Conservation (phyloP, 1,140 invertebrate genomes). For the Proales similis region DNA sequence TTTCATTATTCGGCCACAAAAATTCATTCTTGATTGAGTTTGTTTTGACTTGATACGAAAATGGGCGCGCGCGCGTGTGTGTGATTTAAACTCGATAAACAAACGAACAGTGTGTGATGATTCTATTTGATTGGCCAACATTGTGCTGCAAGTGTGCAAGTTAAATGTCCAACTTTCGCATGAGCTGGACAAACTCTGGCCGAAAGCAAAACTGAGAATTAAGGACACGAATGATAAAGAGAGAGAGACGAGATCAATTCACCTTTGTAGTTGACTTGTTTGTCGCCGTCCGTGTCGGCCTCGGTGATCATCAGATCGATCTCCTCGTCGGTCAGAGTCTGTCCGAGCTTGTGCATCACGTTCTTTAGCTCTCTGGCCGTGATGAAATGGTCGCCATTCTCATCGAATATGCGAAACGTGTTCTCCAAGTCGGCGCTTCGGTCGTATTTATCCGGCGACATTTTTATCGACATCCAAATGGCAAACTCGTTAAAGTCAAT, state of each 20-base stretch:
- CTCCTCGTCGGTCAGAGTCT: constrained; percentile 27
- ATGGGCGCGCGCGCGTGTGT: neutral
- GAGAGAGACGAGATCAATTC: too few species aligned
- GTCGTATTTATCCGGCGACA: constrained; percentile 34
- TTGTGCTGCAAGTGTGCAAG: neutral
- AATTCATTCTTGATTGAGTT: too few species aligned
- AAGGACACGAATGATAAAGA: too few species aligned
- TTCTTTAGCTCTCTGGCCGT: constrained; percentile 35
- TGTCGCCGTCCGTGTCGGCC: constrained; percentile 34
- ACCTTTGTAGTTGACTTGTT: constrained; percentile 35
- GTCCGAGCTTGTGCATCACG: constrained; percentile 35
- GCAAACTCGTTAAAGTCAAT: constrained; percentile 36
- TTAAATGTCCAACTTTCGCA: constrained; percentile 25
- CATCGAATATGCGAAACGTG: constrained; percentile 36
- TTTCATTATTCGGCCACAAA: too few species aligned
- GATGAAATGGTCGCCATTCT: constrained; percentile 37
- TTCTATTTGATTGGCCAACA: too few species aligned
- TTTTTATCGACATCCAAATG: constrained; percentile 38
- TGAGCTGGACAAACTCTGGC: constrained; percentile 37
- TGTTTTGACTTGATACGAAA: neutral
- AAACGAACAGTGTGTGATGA: too few species aligned
- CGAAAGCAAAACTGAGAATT: too few species aligned
- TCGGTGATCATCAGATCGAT: constrained; percentile 37
- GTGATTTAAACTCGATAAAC: too few species aligned
- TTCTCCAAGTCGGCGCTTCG: constrained; percentile 23